These are phyloP conservation scores for Acyrthosiphon pisum DNA, from an alignment of 1,140 invertebrate genomes.

Conservation along the genomic window DNA sequence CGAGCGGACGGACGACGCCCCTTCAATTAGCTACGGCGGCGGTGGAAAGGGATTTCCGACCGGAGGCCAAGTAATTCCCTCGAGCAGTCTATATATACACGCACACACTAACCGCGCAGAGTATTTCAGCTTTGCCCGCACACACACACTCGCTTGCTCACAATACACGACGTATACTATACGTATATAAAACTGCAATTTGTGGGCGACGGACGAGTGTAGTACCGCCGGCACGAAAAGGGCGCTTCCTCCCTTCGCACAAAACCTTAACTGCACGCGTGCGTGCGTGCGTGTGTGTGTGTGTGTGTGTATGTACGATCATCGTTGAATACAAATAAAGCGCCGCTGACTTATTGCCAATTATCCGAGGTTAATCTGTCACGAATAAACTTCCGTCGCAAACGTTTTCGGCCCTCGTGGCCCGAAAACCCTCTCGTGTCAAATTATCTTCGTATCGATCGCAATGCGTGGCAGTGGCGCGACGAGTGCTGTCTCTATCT, in stretches of 20 bases:
- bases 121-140: neutral
- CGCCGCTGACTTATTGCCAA: conserved; percentile 53
- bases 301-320: neutral
- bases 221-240: neutral
- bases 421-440: conserved; percentile 17
- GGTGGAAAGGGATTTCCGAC: conserved; percentile 42
- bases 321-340: conserved; percentile 52
- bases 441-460: conserved; percentile 46
- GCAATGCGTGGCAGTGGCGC: neutral
- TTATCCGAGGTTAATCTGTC: conserved; percentile 53
- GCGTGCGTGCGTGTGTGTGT: neutral
- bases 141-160: neutral
- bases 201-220: neutral
- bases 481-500: neutral
- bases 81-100: neutral
- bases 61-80: conserved; percentile 30
- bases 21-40: conserved; percentile 38
- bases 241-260: neutral
- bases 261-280: neutral
- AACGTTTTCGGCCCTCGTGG: neutral
- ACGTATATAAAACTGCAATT: conserved; percentile 44
- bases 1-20: conserved; percentile 37
- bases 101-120: neutral
- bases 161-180: neutral
- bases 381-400: conserved; percentile 46